Conservation (phyloP, 2,888 invertebrate species). For the Odiellus spinosus region DNA sequence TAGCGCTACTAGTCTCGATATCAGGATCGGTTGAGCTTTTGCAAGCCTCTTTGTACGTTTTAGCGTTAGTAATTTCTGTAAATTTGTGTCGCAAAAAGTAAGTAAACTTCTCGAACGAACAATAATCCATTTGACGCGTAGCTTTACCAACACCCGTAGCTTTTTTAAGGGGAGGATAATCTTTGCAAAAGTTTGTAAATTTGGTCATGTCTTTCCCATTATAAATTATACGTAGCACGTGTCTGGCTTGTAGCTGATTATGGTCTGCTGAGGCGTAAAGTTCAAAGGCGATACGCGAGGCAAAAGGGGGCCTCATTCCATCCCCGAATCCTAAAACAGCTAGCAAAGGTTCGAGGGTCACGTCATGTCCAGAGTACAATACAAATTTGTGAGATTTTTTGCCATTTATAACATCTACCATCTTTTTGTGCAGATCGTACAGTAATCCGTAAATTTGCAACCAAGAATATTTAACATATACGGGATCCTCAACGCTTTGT, state of each 20-base stretch:
- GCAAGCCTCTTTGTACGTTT: too few relatives aligned
- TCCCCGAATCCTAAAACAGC: constrained; percentile 55
- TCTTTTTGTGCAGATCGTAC: constrained; percentile 61
- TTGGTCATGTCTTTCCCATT: constrained; percentile 60
- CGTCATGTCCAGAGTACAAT: constrained; percentile 79
- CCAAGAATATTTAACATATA: constrained; percentile 41
- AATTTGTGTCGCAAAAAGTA: too few relatives aligned
- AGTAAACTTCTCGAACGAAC: too few relatives aligned
- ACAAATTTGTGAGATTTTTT: constrained; percentile 49
- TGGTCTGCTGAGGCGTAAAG: constrained; percentile 47
- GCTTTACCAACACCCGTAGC: too few relatives aligned
- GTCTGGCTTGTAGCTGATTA: constrained; percentile 34
- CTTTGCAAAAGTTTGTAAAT: background rate
- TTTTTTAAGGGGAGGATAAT: too few relatives aligned
- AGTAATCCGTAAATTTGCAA: constrained; percentile 67
- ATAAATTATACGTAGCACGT: constrained; percentile 63
- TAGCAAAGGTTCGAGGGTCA: constrained; percentile 67
- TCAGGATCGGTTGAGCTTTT: too few relatives aligned
- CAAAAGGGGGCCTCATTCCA: constrained; percentile 55
- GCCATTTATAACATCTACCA: constrained; percentile 40
- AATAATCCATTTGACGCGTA: too few relatives aligned
- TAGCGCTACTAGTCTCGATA: too few relatives aligned
- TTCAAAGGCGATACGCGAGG: constrained; percentile 71
- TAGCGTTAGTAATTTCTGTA: too few relatives aligned
- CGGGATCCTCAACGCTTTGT: constrained; percentile 34